Base-by-base conservation (phyloP, 2,888 invertebrate genomes). In the Apantesis nais region DNA sequence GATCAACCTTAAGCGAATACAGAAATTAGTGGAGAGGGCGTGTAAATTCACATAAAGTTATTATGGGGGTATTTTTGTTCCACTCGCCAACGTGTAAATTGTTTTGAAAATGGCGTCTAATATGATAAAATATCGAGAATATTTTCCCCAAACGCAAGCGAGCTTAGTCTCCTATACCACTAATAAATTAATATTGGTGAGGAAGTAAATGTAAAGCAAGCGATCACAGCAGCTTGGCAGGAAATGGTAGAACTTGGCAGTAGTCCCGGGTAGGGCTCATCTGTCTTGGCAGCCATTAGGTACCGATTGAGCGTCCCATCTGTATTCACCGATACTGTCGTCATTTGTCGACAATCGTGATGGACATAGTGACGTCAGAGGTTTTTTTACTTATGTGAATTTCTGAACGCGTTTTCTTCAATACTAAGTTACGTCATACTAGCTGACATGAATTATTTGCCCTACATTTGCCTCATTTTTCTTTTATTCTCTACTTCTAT, bases 251-350 rank as follows among this genome's bases (percentile, higher is more conserved):
- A 65, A 70, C 55, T 70, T 74, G 79, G 71, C 76, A 55, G 44
- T 55, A 16, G 25, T 74, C 81, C 70, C 19, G 29, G 72, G 73
- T 76, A 70, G 19, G 61, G 37, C 70, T 70, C 79, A 80, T 80
- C 81, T 67, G 72, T 81, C 80, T 81, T 78, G 34, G 14, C 69
- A 66, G 31, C 79, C 79, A 81, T 80, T 80, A 80, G 73, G 62
- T 71, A 69, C 55, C 73, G 76, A 80, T 80, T 72, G 73, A 74
- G 79, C 68, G 68, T 41, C 62, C 65, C 64, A 72, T 68, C 71
- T 70, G 74, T 74, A 71, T 69, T 52, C 58, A 66, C 34, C 41
- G 66, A 67, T 69, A 67, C 55, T 44, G 22, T 64, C 16, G 66
- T 63, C 76, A 81, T 80, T 77, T 80, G 70, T 79, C 22, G 2